Evolutionary conservation across 2,113 vertebrate genomes (phyloP).

Genomic region (Clarias gariepinus): DNA sequence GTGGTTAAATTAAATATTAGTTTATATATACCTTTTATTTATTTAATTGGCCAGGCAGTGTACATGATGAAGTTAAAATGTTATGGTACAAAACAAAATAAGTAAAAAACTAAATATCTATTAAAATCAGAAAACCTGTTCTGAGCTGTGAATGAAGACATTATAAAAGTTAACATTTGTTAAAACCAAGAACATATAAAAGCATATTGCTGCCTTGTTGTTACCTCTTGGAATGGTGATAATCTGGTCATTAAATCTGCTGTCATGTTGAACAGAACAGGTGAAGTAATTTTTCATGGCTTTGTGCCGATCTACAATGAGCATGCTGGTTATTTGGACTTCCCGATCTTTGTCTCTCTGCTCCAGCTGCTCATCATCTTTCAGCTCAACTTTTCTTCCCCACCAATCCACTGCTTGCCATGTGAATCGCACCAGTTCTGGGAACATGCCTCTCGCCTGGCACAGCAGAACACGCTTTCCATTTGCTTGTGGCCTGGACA

Average conservation of each 20-base stretch:
- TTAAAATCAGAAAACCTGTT: neutral
- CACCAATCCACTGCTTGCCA: conserved; percentile 17
- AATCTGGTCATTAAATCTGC: neutral
- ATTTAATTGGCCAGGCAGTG: no score
- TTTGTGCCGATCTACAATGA: neutral
- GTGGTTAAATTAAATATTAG: no score
- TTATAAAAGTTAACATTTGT: neutral
- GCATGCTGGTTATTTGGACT: conserved; percentile 31
- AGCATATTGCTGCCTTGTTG: neutral
- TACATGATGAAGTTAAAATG: neutral
- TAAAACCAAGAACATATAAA: neutral
- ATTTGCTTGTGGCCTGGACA: neutral
- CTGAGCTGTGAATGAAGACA: neutral
- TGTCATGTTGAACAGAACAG: conserved; percentile 33
- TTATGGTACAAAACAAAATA: neutral
- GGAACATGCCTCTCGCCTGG: conserved; percentile 50
- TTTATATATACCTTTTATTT: no score
- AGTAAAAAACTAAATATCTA: neutral
- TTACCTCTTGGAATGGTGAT: neutral
- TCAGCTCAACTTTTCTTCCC: fast-evolving
- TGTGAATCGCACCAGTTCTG: conserved; percentile 37
- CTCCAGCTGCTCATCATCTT: neutral
- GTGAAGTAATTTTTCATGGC: neutral
- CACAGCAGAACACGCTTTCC: conserved; percentile 30
- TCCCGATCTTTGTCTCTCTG: neutral